Conservation (phyloP, 2,113 vertebrate species). For the Steatornis caripensis region DNA sequence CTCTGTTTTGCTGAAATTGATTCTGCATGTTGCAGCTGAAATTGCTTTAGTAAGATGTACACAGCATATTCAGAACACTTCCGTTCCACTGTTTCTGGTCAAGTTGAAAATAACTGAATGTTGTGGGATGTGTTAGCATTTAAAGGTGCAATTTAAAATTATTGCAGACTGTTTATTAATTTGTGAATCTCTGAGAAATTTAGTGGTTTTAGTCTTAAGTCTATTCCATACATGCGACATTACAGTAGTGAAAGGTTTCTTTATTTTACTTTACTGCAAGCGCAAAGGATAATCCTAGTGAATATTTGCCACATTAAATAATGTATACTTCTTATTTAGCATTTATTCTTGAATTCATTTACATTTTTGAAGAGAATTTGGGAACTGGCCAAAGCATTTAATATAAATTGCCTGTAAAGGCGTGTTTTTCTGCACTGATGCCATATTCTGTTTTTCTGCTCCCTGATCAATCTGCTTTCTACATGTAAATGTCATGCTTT, state of each 20-base stretch:
- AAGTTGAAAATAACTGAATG: not conserved
- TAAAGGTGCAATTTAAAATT: not conserved
- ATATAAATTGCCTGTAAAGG: not conserved
- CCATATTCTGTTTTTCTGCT: not conserved
- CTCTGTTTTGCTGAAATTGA: not conserved
- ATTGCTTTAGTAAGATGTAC: not conserved
- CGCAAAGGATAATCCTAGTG: not conserved
- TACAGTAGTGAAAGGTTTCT: not conserved
- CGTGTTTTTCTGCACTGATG: not conserved
- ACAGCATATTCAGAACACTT: not conserved
- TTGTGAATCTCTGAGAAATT: not conserved
- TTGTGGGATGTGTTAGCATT: not conserved
- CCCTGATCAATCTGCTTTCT: constrained; percentile 24
- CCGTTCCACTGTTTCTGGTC: not conserved
- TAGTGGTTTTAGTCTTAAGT: not conserved
- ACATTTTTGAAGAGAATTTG: not conserved
- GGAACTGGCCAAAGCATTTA: not conserved
- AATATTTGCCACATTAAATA: not conserved
- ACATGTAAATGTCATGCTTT: constrained; percentile 37
- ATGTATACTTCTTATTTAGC: not conserved
- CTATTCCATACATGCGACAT: not conserved
- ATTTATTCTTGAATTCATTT: not conserved
- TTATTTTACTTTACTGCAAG: not conserved
- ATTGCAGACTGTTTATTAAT: not conserved
- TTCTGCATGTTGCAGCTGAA: not conserved